phyloP scores from a whole-genome alignment of 2,888 invertebrate genomes.

The Augiades crinisus region DNA sequence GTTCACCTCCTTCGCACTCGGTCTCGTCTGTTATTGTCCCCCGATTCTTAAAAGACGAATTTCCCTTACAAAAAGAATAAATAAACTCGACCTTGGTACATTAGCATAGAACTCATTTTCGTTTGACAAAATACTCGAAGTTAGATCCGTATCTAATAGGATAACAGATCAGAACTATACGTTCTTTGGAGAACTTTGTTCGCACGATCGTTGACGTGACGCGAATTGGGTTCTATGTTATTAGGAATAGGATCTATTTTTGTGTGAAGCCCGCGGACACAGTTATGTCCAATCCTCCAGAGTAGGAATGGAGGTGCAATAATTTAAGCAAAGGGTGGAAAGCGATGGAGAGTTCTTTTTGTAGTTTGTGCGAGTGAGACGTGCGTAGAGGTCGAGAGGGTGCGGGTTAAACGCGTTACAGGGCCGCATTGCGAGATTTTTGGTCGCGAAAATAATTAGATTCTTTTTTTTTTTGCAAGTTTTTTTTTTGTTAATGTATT shows the following conservation, averaged over 20 bases:
- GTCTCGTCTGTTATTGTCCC: conserved; percentile 48
- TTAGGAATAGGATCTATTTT: conserved; percentile 42
- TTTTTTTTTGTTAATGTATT: conserved; percentile 1
- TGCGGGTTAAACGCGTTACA: conserved; percentile 72
- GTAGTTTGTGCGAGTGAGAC: conserved; percentile 81
- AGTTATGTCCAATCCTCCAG: conserved; percentile 48
- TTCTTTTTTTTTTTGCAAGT: conserved; percentile 21
- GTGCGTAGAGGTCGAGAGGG: conserved; percentile 76
- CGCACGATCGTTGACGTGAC: conserved; percentile 40
- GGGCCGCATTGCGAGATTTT: conserved; percentile 45
- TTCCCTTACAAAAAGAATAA: conserved; percentile 37
- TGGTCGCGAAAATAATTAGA: conserved; percentile 22
- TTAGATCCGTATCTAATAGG: conserved; percentile 65
- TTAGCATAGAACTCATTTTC: conserved; percentile 37
- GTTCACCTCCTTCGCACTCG: conserved; percentile 53
- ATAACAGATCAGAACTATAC: conserved; percentile 55
- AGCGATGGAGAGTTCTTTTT: conserved; percentile 79
- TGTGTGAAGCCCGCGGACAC: conserved; percentile 32
- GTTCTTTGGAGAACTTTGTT: conserved; percentile 68
- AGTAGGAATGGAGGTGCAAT: conserved; percentile 67
- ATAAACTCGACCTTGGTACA: conserved; percentile 37
- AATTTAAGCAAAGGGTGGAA: conserved; percentile 81
- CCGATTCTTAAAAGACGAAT: conserved; percentile 59
- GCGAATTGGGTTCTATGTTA: conserved; percentile 37
- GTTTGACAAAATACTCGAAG: conserved; percentile 37